Percentiles rank a stretch among this genome's conserved stretches.
Conservation (phyloP, 2,888 invertebrate species). For the Chaitophorus viminalis region DNA sequence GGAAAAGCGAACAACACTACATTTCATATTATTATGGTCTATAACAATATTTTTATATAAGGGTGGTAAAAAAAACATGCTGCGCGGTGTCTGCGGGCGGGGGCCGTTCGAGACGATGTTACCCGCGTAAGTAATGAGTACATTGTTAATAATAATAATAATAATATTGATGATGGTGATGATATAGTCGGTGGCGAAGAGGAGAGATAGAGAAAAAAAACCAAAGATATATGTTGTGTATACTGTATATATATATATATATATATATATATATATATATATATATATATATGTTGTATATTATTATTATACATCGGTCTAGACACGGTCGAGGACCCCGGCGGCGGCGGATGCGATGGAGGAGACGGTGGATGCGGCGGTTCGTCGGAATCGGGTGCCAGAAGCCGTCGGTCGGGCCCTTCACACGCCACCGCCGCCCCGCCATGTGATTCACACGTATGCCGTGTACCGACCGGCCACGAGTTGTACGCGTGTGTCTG, state of each 20-base stretch:
- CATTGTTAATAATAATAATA: neutral
- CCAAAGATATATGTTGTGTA: neutral
- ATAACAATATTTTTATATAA: too few relatives aligned
- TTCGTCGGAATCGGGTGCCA: constrained; percentile 28
- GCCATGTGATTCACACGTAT: constrained; percentile 37
- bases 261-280: too few relatives aligned
- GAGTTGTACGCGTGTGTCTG: constrained; percentile 28
- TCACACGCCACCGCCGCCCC: neutral
- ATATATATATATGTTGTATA: neutral
- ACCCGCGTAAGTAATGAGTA: neutral
- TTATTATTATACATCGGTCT: neutral
- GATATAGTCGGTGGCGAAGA: neutral
- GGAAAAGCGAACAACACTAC: too few relatives aligned
- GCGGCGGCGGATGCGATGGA: constrained; percentile 10
- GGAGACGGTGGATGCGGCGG: neutral
- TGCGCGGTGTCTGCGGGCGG: neutral
- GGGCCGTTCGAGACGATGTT: too few relatives aligned
- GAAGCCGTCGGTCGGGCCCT: neutral
- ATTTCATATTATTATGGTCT: too few relatives aligned
- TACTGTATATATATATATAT: too few relatives aligned
- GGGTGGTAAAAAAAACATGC: too few relatives aligned
- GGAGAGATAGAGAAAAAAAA: neutral
- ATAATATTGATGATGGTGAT: too few relatives aligned
- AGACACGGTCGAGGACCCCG: constrained; percentile 48
- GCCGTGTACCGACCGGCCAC: constrained; percentile 3